Conservation (phyloP, 2,888 invertebrate species). For the Acanthosepion esculentum region DNA sequence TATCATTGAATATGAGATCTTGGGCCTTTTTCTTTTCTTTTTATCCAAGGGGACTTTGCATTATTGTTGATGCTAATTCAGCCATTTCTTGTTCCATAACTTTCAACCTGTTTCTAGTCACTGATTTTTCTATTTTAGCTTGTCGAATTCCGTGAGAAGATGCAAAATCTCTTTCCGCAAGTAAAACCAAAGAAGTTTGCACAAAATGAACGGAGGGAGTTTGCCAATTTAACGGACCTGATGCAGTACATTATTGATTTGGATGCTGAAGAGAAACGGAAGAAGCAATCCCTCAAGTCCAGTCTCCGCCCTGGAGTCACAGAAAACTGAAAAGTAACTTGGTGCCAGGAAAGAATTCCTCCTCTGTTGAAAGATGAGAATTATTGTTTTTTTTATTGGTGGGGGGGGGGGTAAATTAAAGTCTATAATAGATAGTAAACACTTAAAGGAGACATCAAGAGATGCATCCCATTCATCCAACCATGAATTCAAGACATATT, state of each 20-base stretch:
- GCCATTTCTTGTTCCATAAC: not conserved
- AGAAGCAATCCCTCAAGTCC: not conserved
- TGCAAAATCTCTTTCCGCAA: constrained; percentile 85
- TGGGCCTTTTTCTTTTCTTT: no score
- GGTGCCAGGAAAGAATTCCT: not conserved
- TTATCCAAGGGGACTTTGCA: no score
- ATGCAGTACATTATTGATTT: constrained; percentile 82
- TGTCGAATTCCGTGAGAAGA: constrained; percentile 86
- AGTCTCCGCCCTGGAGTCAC: not conserved
- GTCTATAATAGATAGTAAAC: no score
- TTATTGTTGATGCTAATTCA: no score
- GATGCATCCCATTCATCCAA: no score
- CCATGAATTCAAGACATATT: no score
- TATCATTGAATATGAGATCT: no score
- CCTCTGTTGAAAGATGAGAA: not conserved
- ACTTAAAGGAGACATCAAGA: no score
- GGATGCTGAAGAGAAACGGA: constrained; percentile 67
- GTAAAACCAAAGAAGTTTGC: constrained; percentile 85
- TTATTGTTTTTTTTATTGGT: no score
- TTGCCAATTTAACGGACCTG: constrained; percentile 87
- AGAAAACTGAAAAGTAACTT: not conserved
- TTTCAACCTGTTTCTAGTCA: not conserved
- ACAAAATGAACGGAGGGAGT: constrained; percentile 87
- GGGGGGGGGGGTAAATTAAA: no score
- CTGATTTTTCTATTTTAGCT: constrained; percentile 77